Conservation (phyloP, 2,113 vertebrate genomes). For the Tupaia tana region DNA sequence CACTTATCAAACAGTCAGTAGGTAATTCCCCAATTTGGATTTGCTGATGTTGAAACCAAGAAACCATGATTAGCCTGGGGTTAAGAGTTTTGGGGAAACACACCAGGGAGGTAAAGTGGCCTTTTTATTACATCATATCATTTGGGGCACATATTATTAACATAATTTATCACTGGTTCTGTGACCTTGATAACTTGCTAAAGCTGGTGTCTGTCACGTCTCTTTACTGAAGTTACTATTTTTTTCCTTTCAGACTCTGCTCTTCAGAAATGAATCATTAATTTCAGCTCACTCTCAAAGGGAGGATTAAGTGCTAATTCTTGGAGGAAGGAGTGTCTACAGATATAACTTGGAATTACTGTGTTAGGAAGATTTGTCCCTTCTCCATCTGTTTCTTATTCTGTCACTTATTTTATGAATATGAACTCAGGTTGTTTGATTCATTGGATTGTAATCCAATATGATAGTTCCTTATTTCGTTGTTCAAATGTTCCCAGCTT, state of each 20-base stretch:
- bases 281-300: neutral
- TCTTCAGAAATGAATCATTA: neutral
- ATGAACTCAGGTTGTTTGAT: neutral
- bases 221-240: neutral
- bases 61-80: neutral
- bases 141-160: neutral
- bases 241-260: neutral
- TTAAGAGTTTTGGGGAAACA: neutral
- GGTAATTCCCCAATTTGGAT: neutral
- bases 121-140: neutral
- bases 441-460: neutral
- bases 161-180: neutral
- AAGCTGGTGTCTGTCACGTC: neutral
- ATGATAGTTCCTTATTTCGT: neutral
- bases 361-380: neutral
- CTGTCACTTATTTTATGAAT: neutral
- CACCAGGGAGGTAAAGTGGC: neutral
- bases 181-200: neutral
- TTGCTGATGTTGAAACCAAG: neutral
- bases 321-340: neutral
- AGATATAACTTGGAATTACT: neutral
- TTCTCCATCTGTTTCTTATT: conserved; percentile 21
- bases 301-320: neutral
- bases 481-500: neutral
- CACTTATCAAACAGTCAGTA: neutral